Evolutionary conservation across 2,797 vertebrate genomes (phyloP).

Genomic region (Lagorchestes hirsutus): DNA sequence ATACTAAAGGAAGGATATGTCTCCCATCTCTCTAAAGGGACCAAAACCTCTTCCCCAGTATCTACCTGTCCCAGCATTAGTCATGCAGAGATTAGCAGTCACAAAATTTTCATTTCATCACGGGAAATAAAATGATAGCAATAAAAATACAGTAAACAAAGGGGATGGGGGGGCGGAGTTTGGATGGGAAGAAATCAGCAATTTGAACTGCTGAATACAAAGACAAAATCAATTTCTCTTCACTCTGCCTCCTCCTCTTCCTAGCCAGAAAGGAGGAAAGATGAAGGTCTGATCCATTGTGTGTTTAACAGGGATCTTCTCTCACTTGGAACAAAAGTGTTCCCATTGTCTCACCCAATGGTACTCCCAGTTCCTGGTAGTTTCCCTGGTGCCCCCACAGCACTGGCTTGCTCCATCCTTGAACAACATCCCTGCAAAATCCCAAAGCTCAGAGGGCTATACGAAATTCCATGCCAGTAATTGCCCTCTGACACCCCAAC

Average conservation of each 20-base stretch:
- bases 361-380: not conserved
- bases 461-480: not conserved
- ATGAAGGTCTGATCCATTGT: not conserved
- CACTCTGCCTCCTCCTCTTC: not conserved
- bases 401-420: not conserved
- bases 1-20: not conserved
- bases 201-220: not conserved
- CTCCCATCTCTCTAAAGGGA: not conserved
- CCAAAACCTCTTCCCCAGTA: not conserved
- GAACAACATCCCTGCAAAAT: not conserved
- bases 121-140: not conserved
- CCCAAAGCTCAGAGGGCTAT: not conserved
- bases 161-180: not conserved
- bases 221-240: not conserved
- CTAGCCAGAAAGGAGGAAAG: not conserved
- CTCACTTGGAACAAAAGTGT: not conserved
- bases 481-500: not conserved
- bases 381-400: not conserved
- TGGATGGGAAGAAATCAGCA: not conserved
- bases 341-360: not conserved
- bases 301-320: not conserved
- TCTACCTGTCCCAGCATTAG: not conserved
- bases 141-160: not conserved
- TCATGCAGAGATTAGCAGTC: not conserved
- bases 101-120: not conserved